Percentiles rank a stretch among this genome's conserved stretches.
These are phyloP conservation scores for Sebastes matsubarae DNA, from an alignment of 2,797 vertebrate species.

Conservation along the genomic window DNA sequence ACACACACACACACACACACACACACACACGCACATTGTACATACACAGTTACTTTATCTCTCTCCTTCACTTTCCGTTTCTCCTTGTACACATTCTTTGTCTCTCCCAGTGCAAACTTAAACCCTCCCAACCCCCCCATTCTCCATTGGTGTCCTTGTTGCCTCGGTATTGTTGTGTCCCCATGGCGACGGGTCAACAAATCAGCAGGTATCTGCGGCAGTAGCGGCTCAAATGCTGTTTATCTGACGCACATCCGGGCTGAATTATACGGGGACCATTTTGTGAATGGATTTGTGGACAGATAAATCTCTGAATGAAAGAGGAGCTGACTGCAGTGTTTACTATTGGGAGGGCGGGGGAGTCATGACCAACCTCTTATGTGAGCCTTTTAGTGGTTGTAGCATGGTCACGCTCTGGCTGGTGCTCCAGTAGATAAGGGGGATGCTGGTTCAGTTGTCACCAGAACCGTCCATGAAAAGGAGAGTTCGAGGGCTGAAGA, in stretches of 20 bases:
- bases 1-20: constrained; percentile 6
- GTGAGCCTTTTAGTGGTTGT: neutral
- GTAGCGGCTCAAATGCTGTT: neutral
- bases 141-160: constrained; percentile 35
- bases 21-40: neutral
- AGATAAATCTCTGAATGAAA: constrained; percentile 30
- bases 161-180: constrained; percentile 51
- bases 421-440: neutral
- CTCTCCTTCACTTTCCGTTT: constrained; percentile 19
- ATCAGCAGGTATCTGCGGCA: constrained; percentile 39
- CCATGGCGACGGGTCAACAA: constrained; percentile 63
- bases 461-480: neutral
- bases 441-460: neutral
- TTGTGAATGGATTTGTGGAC: constrained; percentile 27
- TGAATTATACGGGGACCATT: neutral
- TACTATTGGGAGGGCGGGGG: neutral
- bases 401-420: neutral
- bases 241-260: constrained; percentile 5
- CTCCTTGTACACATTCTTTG: constrained; percentile 19
- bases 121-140: neutral
- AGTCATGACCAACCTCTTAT: neutral
- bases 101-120: neutral
- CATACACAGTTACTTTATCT: neutral
- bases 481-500: neutral
- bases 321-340: neutral